Percentiles rank a stretch among this genome's conserved stretches.
These are phyloP conservation scores for Falco novaeseelandiae DNA, from an alignment of 2,797 vertebrate genomes.

Conservation along the genomic window DNA sequence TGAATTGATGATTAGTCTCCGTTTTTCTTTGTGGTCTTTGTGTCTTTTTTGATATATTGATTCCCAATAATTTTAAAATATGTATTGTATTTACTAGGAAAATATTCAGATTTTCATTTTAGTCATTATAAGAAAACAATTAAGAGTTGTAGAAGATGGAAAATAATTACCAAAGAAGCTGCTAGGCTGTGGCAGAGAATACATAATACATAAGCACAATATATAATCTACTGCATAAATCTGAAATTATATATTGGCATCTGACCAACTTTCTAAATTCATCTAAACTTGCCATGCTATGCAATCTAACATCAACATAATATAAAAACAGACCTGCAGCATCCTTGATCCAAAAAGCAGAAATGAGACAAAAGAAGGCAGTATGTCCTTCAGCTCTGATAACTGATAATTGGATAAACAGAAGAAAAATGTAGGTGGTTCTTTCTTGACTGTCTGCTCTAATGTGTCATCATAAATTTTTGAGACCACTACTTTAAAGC, in stretches of 20 bases:
- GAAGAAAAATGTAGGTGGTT: background rate
- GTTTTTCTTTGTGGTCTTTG: background rate
- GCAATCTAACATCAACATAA: background rate
- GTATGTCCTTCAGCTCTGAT: background rate
- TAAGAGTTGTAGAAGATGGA: background rate
- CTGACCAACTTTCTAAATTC: background rate
- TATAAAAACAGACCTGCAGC: background rate
- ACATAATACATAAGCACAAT: background rate
- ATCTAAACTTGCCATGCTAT: background rate
- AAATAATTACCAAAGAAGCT: conserved; percentile 10
- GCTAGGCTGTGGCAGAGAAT: background rate
- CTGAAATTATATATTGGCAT: background rate
- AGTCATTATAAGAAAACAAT: background rate
- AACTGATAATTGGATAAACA: background rate
- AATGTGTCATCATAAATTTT: background rate
- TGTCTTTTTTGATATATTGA: background rate
- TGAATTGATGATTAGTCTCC: background rate
- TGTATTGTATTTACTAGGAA: background rate
- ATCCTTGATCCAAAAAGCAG: background rate
- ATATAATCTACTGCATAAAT: conserved; percentile 8
- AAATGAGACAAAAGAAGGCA: background rate
- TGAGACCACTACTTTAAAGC: background rate
- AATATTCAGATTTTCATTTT: background rate
- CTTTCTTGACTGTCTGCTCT: background rate
- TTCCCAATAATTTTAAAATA: background rate